A percentile compares a stretch with the other conserved stretches of the same genome.
Evolutionary conservation across 2,113 vertebrate species (phyloP).

Genomic region (Climacteris rufus): DNA sequence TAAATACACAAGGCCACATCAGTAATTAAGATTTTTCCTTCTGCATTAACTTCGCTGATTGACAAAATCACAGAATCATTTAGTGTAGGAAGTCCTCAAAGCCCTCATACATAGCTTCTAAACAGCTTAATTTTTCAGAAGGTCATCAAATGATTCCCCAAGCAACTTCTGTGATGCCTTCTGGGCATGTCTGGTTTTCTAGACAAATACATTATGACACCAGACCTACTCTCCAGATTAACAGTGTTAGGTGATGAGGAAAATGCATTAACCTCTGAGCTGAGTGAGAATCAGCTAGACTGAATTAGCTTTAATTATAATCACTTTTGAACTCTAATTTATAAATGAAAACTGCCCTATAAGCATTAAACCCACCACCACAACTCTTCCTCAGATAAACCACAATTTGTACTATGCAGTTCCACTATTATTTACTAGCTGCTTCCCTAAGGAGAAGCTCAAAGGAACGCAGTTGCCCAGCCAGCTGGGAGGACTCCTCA

Average conservation of each 20-base stretch:
- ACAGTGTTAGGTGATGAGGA: not conserved
- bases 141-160: not conserved
- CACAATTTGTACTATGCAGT: not conserved
- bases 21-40: not conserved
- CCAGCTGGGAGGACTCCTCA: not conserved
- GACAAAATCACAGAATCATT: not conserved
- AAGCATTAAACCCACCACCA: not conserved
- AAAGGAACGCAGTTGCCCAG: not conserved
- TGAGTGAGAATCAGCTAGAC: not conserved
- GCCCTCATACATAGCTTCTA: not conserved
- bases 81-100: not conserved
- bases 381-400: rapidly evolving
- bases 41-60: not conserved
- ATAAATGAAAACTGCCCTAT: not conserved
- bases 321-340: not conserved
- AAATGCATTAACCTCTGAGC: not conserved
- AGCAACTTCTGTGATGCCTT: not conserved
- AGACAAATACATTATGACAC: not conserved
- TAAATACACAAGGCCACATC: not conserved
- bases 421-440: not conserved
- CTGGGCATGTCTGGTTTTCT: not conserved
- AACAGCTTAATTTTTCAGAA: not conserved
- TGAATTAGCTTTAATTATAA: constrained; percentile 1
- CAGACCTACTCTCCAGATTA: not conserved
- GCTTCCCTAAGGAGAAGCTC: not conserved